Evolutionary conservation across 2,113 vertebrate species (phyloP), one percentile per base, ranked within the genome.

Genomic region (Drymodes brunneopygia): DNA sequence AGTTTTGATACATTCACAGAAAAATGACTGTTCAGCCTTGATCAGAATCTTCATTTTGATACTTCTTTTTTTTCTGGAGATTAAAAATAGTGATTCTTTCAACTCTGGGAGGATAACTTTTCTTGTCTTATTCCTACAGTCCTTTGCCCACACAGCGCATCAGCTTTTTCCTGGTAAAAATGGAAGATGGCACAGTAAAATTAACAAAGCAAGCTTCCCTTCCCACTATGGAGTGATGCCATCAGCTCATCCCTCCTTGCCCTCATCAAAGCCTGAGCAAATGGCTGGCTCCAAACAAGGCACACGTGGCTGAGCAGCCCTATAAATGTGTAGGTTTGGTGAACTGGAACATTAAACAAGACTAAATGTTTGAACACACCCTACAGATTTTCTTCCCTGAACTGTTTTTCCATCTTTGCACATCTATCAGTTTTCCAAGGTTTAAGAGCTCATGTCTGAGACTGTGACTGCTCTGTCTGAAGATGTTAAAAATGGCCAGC

Each of bases 91-190:
- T 2, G 7, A 44, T 10, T 29, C 12, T 50, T 74, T 79, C 65
- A 75, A 4, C 27, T 73, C 29, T 24, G 40, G 6, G 4, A 60
- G 25, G 33, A 10, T 47, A 71, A 47, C 29, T 86, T 71, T 67
- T 74, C 57, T 70, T 73, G 15, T 91, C 48, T 83, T 70, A 23
- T 24, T 53, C 16, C 38, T 70, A 19, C 15, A n/a, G 17, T 58
- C 28, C 9, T 67, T 82, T 75, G 6, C 19, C 36, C 4, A 4
- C 2, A 16, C 2, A 57, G 33, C 0, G 0, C 31, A 74, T 8
- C n/a, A 33, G 13, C 5, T 33, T 65, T 57, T 83, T 45, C 64
- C 53, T 17, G 4, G 4, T 36, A 78, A 65, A 77, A 91, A 70
- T 19, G 6, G 50, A 78, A 80, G 15, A 88, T 77, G 29, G 13